phyloP scores from a whole-genome alignment of 2,888 invertebrate species.

The Caenorhabditis sp. region DNA sequence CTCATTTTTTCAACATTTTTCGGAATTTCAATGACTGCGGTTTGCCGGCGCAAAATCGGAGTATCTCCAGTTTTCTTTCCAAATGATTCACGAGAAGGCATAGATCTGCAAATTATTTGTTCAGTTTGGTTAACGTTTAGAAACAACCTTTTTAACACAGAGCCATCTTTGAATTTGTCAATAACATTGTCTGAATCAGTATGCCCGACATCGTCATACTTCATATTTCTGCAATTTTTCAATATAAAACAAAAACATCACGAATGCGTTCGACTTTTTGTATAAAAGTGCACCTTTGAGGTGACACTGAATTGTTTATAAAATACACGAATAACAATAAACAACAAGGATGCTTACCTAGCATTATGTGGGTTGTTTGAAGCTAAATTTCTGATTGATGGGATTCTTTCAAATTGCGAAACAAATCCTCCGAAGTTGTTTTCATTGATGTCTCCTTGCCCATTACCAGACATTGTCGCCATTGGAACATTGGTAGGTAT shows the following conservation, averaged over 20 bases:
- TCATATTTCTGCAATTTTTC: not conserved
- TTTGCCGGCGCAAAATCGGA: slow-evolving; percentile 7
- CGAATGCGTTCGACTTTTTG: not conserved
- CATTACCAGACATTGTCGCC: not conserved
- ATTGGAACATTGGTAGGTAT: slow-evolving; percentile 7
- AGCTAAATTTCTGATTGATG: not conserved
- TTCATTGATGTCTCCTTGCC: not conserved
- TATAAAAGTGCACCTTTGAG: not conserved
- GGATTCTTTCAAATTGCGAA: slow-evolving; percentile 16
- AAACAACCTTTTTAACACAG: not conserved
- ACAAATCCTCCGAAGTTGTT: slow-evolving; percentile 10
- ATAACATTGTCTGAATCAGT: too few species aligned
- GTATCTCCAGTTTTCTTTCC: not conserved
- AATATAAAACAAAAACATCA: not conserved
- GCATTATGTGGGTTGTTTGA: not conserved
- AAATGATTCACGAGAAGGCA: not conserved
- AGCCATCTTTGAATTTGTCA: not conserved
- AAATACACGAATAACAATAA: not conserved
- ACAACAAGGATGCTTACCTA: not conserved
- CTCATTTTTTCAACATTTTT: not conserved
- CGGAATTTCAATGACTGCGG: not conserved
- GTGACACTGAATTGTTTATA: not conserved
- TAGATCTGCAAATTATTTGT: not conserved
- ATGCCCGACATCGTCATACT: too few species aligned
- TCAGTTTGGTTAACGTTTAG: not conserved